phyloP scores from a whole-genome alignment of 2,797 vertebrate species.

The Semotilus atromaculatus region DNA sequence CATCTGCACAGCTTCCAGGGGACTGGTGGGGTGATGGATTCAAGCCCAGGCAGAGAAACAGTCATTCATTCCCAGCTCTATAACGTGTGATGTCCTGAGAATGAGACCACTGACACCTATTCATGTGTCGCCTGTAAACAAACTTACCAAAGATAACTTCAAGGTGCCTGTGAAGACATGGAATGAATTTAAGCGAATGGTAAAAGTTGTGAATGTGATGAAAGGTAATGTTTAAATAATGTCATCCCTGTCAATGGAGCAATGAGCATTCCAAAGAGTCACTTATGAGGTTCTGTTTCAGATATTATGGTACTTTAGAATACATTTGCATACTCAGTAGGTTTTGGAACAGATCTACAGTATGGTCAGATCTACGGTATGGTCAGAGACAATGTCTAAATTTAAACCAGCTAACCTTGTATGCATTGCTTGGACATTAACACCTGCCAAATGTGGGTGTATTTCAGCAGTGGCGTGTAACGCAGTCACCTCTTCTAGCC shows the following conservation, averaged over 20 bases:
- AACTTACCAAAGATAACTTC: background rate
- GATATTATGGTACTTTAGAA: background rate
- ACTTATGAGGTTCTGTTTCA: background rate
- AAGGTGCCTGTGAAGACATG: background rate
- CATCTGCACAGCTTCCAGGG: constrained; percentile 57
- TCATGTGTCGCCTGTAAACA: constrained; percentile 13
- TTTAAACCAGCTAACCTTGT: background rate
- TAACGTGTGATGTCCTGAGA: constrained; percentile 49
- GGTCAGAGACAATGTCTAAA: background rate
- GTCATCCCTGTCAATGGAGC: background rate
- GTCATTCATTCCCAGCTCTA: constrained; percentile 59
- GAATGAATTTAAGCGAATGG: background rate
- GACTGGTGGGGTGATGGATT: constrained; percentile 58
- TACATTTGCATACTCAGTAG: background rate
- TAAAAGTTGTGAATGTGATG: background rate
- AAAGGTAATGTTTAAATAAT: background rate
- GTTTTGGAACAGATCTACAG: background rate
- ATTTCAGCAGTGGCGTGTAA: no score
- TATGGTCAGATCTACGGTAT: no score
- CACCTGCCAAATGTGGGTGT: no score
- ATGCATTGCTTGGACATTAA: no score
- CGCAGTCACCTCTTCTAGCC: no score
- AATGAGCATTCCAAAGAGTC: background rate
- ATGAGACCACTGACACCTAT: constrained; percentile 7
- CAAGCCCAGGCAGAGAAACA: constrained; percentile 55